Percentiles rank a stretch among this genome's conserved stretches.
Conservation (phyloP, 2,888 invertebrate species). For the Drosophila ezoana region DNA sequence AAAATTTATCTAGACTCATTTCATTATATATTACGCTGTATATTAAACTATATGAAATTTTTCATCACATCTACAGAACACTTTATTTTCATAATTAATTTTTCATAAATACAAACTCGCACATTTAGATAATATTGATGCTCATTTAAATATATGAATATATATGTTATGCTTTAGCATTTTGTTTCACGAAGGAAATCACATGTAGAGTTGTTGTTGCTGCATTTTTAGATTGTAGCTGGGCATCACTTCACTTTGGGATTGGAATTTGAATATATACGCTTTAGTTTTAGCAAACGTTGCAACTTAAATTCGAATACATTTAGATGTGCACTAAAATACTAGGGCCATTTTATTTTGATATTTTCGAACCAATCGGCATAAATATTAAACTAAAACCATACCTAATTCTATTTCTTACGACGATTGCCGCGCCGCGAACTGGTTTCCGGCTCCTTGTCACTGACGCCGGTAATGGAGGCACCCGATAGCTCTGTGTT, state of each 20-base stretch:
- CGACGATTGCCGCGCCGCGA: slow-evolving; percentile 74
- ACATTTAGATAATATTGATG: slow-evolving; percentile 11
- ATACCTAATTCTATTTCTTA: slow-evolving; percentile 61
- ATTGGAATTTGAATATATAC: slow-evolving; percentile 10
- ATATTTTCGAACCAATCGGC: slow-evolving; percentile 7
- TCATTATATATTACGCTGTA: too few species aligned
- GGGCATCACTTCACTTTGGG: not conserved
- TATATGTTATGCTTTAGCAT: slow-evolving; percentile 30
- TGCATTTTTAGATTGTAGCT: slow-evolving; percentile 6
- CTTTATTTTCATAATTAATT: slow-evolving; percentile 7
- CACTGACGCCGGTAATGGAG: slow-evolving; percentile 81
- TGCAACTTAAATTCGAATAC: slow-evolving; percentile 31
- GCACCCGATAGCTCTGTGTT: slow-evolving; percentile 83
- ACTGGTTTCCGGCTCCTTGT: slow-evolving; percentile 61
- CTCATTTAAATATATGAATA: not conserved
- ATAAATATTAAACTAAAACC: not conserved
- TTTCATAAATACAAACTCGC: slow-evolving; percentile 18
- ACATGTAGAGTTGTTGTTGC: slow-evolving; percentile 59
- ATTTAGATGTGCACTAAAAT: slow-evolving; percentile 14
- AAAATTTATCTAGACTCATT: too few species aligned
- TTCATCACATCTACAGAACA: too few species aligned
- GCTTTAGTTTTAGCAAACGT: slow-evolving; percentile 8
- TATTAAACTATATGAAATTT: too few species aligned
- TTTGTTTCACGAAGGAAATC: slow-evolving; percentile 64
- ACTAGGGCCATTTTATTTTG: slow-evolving; percentile 22